These are phyloP conservation scores for Nannoperca australis DNA, from an alignment of 2,797 vertebrate genomes.

Conservation along the genomic window DNA sequence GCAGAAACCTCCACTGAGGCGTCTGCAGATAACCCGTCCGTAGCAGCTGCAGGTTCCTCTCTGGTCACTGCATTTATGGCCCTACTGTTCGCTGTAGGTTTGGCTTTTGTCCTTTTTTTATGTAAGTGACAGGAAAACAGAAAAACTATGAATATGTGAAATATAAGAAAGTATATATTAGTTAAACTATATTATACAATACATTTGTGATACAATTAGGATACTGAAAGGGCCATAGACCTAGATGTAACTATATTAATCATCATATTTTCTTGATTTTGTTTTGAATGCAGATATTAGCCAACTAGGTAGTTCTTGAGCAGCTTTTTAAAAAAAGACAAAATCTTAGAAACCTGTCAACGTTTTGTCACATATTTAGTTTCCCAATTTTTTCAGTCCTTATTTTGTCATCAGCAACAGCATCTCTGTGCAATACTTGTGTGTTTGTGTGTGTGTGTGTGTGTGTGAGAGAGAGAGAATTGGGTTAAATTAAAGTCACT, in stretches of 20 bases:
- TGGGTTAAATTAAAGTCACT: background rate
- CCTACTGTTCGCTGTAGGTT: background rate
- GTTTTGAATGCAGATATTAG: background rate
- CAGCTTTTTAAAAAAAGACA: background rate
- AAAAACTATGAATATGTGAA: background rate
- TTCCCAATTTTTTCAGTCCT: background rate
- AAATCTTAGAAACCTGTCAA: background rate
- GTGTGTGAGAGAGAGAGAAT: background rate
- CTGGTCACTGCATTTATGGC: background rate
- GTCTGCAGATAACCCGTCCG: background rate
- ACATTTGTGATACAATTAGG: too few relatives aligned
- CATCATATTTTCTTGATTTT: background rate
- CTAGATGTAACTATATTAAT: too few relatives aligned
- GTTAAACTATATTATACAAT: too few relatives aligned
- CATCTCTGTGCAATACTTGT: background rate
- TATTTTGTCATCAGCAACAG: background rate
- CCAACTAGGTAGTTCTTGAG: background rate
- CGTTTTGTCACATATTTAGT: background rate
- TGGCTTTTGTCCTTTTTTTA: background rate
- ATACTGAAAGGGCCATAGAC: background rate
- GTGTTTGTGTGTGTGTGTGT: background rate
- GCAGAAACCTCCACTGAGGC: background rate
- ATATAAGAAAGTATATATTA: background rate
- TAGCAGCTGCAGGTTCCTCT: accelerated
- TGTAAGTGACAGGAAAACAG: background rate